A percentile compares a stretch with the other conserved stretches of the same genome.
These are phyloP conservation scores for Tachyglossus aculeatus DNA, from an alignment of 2,797 vertebrate species.

Conservation along the genomic window DNA sequence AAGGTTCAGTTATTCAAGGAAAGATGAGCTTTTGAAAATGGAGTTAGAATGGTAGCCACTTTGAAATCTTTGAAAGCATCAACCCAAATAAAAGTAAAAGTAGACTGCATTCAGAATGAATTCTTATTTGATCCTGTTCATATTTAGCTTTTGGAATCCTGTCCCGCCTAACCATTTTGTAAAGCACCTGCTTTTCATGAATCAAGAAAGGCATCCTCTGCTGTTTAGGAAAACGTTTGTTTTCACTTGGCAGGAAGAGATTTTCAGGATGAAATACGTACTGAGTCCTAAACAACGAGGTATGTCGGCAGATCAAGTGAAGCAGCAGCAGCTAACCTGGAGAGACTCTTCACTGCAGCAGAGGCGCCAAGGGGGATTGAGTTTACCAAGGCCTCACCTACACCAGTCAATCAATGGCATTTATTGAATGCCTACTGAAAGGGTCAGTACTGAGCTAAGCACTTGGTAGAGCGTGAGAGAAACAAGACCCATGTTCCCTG, in stretches of 20 bases:
- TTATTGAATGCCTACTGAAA: no score
- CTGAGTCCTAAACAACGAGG: no score
- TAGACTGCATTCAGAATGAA: background rate
- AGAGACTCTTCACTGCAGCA: no score
- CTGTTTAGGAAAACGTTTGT: background rate
- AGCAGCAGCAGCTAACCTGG: no score
- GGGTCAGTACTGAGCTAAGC: no score
- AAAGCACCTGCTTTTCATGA: background rate
- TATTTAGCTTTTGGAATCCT: background rate
- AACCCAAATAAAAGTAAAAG: background rate
- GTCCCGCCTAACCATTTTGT: background rate
- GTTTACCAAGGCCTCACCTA: no score
- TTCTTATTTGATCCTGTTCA: background rate
- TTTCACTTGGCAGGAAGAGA: background rate
- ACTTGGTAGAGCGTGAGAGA: no score
- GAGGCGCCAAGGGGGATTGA: no score
- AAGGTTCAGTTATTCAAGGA: background rate
- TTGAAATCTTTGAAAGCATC: background rate
- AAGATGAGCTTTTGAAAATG: background rate
- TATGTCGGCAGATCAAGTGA: no score
- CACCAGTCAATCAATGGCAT: no score
- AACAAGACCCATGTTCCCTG: no score
- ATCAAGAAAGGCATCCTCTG: background rate
- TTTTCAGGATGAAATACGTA: no score
- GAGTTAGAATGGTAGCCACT: background rate